These are phyloP conservation scores for Mylabris phalerata DNA, from an alignment of 1,140 invertebrate genomes.

Conservation along the genomic window DNA sequence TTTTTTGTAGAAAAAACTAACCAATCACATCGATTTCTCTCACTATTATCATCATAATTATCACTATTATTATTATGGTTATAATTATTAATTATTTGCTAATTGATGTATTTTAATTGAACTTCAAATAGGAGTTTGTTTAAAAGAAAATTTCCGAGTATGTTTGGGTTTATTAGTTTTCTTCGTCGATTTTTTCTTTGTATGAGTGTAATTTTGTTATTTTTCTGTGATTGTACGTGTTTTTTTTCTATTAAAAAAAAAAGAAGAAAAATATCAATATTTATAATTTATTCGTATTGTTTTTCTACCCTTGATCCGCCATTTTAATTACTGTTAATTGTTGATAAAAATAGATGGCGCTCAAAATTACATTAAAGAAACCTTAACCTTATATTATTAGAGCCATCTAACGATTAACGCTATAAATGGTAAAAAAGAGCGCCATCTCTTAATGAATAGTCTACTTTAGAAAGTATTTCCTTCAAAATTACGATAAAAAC, in stretches of 20 bases:
- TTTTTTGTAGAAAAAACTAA: conserved; percentile 6
- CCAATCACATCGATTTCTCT: too few relatives aligned
- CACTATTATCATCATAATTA: too few relatives aligned
- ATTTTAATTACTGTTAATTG: too few relatives aligned
- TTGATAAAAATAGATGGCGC: too few relatives aligned
- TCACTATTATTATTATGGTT: neutral
- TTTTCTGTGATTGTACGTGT: conserved; percentile 25
- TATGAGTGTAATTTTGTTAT: conserved; percentile 24
- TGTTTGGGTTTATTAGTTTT: neutral
- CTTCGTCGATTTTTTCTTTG: neutral
- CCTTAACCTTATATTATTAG: too few relatives aligned
- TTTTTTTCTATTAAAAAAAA: conserved; percentile 20
- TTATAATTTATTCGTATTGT: conserved; percentile 10
- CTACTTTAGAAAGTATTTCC: too few relatives aligned
- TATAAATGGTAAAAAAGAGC: too few relatives aligned
- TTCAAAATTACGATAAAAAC: too few relatives aligned
- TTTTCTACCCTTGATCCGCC: too few relatives aligned
- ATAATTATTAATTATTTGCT: neutral
- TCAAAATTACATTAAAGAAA: too few relatives aligned
- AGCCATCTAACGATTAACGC: too few relatives aligned
- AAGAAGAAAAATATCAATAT: conserved; percentile 12
- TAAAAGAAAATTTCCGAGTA: neutral
- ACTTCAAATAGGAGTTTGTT: neutral
- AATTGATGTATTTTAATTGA: neutral
- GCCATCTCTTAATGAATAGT: too few relatives aligned